Evolutionary conservation across 2,797 vertebrate species (phyloP).

Genomic region (Phaenicophaeus curvirostris): DNA sequence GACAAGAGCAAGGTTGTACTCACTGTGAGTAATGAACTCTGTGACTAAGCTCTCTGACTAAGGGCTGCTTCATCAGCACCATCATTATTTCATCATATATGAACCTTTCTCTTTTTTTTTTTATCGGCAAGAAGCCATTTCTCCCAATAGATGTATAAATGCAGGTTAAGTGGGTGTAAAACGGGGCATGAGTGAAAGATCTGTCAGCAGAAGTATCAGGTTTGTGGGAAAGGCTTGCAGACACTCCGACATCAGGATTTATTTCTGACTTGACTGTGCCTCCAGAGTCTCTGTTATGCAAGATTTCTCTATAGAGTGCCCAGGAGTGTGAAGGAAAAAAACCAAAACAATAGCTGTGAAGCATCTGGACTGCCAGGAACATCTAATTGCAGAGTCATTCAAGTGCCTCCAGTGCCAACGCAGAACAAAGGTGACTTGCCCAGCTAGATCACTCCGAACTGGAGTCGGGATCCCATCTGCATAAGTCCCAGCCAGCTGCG

Average conservation of each 20-base stretch:
- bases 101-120: not conserved
- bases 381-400: not conserved
- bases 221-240: constrained; percentile 17
- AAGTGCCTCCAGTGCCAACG: not conserved
- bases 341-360: not conserved
- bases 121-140: not conserved
- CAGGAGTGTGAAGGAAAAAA: not conserved
- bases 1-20: not conserved
- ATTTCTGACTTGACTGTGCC: not conserved
- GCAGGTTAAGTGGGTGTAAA: not conserved
- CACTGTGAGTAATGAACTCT: not conserved
- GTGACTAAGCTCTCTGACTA: constrained; percentile 46
- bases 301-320: not conserved
- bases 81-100: not conserved
- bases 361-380: constrained; percentile 23
- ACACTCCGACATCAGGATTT: not conserved
- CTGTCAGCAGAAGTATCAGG: not conserved
- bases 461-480: not conserved
- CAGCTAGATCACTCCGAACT: not conserved
- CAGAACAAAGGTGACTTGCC: not conserved
- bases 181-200: not conserved
- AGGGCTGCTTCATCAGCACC: not conserved
- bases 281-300: constrained; percentile 3
- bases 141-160: not conserved
- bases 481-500: not conserved